Percentiles rank a stretch among this genome's conserved stretches.
Evolutionary conservation across 2,797 vertebrate genomes (phyloP).

Genomic region (Acanthurus lineatus): DNA sequence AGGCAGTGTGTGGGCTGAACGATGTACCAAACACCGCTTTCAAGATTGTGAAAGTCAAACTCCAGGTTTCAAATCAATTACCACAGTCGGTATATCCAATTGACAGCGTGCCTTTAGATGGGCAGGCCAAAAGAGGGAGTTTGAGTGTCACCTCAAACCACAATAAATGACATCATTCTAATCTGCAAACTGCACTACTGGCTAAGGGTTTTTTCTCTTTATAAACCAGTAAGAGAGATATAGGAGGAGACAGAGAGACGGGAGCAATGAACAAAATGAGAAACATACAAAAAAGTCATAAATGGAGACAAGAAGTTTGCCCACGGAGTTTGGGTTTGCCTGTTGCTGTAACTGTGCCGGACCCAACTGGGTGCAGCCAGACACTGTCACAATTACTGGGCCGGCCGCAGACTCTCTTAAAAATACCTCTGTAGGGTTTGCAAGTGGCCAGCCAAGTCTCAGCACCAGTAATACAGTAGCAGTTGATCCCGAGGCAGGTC

Average conservation of each 20-base stretch:
- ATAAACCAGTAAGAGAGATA: constrained; percentile 33
- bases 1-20: constrained; percentile 40
- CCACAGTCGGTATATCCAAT: constrained; percentile 23
- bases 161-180: constrained; percentile 65
- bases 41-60: constrained; percentile 45
- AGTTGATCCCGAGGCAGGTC: constrained; percentile 60
- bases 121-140: constrained; percentile 30
- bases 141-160: constrained; percentile 59
- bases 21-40: constrained; percentile 36
- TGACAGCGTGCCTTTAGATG: constrained; percentile 33
- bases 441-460: constrained; percentile 79
- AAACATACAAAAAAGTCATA: constrained; percentile 62
- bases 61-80: constrained; percentile 64
- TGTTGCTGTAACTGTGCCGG: constrained; percentile 68
- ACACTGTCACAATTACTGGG: constrained; percentile 83
- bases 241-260: constrained; percentile 47
- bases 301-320: constrained; percentile 67
- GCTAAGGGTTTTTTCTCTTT: constrained; percentile 31
- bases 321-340: constrained; percentile 65
- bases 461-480: constrained; percentile 72
- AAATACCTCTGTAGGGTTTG: constrained; percentile 82
- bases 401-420: constrained; percentile 86
- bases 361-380: constrained; percentile 78
- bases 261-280: constrained; percentile 51
- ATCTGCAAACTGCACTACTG: constrained; percentile 55